A percentile compares a stretch with the other conserved stretches of the same genome.
Conservation (phyloP, 1,140 invertebrate genomes). For the Heliconius melpomene region DNA sequence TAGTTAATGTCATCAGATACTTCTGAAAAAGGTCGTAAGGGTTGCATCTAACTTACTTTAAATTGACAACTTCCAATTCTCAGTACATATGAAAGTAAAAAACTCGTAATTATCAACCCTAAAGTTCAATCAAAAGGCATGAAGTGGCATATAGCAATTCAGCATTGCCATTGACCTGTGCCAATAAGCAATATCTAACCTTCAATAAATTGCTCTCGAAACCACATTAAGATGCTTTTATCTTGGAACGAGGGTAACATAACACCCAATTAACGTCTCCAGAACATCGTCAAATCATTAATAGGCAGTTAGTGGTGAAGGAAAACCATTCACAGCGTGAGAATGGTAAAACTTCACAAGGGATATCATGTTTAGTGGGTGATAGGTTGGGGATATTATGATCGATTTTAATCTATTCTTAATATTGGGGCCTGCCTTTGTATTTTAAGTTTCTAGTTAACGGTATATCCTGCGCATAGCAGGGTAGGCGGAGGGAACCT, state of each 20-base stretch:
- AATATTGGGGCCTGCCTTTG: neutral
- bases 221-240: slow-evolving; percentile 11
- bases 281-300: slow-evolving; percentile 11
- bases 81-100: too few species aligned
- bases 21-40: too few species aligned
- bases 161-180: neutral
- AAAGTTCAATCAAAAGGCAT: neutral
- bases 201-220: slow-evolving; percentile 11
- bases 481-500: too few species aligned
- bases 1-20: too few species aligned
- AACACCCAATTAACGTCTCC: slow-evolving; percentile 20
- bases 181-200: slow-evolving; percentile 10
- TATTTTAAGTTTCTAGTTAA: too few species aligned
- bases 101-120: neutral
- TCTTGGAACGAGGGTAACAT: slow-evolving; percentile 19
- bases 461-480: too few species aligned
- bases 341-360: slow-evolving; percentile 4
- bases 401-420: neutral
- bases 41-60: too few species aligned
- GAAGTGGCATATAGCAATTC: neutral
- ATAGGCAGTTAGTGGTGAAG: slow-evolving; percentile 15
- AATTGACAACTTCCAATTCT: too few species aligned
- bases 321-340: neutral
- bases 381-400: neutral
- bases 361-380: neutral